phyloP scores from a whole-genome alignment of 1,140 invertebrate species.

The Lutraria rhynchaena region DNA sequence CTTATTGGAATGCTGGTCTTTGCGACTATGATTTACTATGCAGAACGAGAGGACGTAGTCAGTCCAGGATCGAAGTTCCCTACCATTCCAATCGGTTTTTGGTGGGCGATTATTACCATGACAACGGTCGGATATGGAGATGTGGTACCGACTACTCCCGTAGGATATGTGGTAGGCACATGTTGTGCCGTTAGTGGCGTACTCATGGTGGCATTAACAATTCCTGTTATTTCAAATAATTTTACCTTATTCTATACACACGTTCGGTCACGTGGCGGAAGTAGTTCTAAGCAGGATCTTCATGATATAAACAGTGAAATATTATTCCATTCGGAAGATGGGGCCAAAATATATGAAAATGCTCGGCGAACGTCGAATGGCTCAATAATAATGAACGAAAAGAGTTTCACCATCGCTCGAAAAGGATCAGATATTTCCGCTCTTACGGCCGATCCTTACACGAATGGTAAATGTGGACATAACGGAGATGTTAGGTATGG shows the following conservation, averaged over 20 bases:
- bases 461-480: conserved; percentile 53
- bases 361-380: conserved; percentile 69
- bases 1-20: conserved; percentile 98
- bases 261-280: conserved; percentile 70
- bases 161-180: conserved; percentile 84
- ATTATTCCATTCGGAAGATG: conserved; percentile 51
- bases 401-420: conserved; percentile 48
- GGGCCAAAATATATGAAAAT: conserved; percentile 56
- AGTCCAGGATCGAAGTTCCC: conserved; percentile 72
- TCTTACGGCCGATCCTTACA: conserved; percentile 44
- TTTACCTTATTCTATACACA: conserved; percentile 80
- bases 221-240: conserved; percentile 80
- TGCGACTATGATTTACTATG: conserved; percentile 98
- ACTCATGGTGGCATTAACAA: conserved; percentile 77
- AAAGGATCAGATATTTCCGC: conserved; percentile 70
- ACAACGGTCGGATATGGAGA: conserved; percentile 84
- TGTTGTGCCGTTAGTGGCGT: conserved; percentile 77
- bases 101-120: conserved; percentile 85
- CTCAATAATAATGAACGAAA: conserved; percentile 64
- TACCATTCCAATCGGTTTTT: conserved; percentile 82
- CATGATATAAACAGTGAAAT: conserved; percentile 45
- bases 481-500: conserved; percentile 59
- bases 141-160: conserved; percentile 71
- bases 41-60: conserved; percentile 87
- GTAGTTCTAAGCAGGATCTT: conserved; percentile 30